Conservation (phyloP, 2,888 invertebrate genomes). For the Nephrotoma guestfalica region DNA sequence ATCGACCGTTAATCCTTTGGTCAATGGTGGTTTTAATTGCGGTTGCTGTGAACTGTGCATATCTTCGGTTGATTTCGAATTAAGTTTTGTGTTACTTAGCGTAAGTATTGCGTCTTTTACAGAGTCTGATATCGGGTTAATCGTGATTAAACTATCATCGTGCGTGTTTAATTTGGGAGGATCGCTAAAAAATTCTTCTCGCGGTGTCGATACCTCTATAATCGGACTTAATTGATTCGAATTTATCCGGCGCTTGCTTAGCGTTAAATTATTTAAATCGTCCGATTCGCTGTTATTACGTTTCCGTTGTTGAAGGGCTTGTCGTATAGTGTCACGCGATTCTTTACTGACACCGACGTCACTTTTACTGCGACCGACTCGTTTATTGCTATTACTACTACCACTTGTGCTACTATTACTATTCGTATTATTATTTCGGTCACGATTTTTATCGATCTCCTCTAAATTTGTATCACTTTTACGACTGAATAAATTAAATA, state of each 20-base stretch:
- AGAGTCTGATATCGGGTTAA: constrained; percentile 31
- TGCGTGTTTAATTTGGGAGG: constrained; percentile 24
- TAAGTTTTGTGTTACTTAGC: constrained; percentile 26
- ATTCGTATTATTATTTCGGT: background rate
- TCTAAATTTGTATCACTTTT: constrained; percentile 40
- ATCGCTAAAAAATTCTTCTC: constrained; percentile 47
- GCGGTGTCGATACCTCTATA: constrained; percentile 52
- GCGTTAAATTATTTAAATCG: background rate
- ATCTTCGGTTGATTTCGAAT: constrained; percentile 34
- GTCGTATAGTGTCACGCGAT: constrained; percentile 20
- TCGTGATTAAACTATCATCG: constrained; percentile 32
- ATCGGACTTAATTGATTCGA: constrained; percentile 58
- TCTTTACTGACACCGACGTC: constrained; percentile 40
- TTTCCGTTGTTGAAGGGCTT: constrained; percentile 33
- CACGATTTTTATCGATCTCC: constrained; percentile 13
- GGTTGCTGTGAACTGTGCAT: constrained; percentile 65
- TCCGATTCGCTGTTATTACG: constrained; percentile 35
- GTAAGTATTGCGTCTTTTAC: constrained; percentile 24
- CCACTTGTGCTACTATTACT: constrained; percentile 15
- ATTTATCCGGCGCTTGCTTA: background rate
- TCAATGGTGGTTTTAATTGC: constrained; percentile 50
- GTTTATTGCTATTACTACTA: constrained; percentile 34
- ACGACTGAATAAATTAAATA: constrained; percentile 49
- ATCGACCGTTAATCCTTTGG: constrained; percentile 58
- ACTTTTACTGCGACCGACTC: constrained; percentile 45